phyloP scores from a whole-genome alignment of 1,140 invertebrate genomes.

The Papilio polyxenes region DNA sequence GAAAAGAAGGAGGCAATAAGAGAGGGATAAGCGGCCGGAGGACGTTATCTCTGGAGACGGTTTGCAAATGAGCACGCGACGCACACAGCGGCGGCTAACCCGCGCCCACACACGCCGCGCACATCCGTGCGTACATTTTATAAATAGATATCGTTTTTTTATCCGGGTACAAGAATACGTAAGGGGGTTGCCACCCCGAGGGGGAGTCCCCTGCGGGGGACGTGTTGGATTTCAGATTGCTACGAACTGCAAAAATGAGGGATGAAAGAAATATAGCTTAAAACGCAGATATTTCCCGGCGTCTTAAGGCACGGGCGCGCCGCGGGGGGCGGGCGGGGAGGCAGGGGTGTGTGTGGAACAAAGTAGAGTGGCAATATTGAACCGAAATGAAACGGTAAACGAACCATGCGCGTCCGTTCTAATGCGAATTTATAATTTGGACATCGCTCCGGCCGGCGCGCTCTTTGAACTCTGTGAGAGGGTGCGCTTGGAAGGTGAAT shows the following conservation, averaged over 20 bases:
- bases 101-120: slow-evolving; percentile 65
- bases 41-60: slow-evolving; percentile 78
- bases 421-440: slow-evolving; percentile 81
- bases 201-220: slow-evolving; percentile 70
- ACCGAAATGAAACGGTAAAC: slow-evolving; percentile 80
- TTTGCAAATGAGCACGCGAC: slow-evolving; percentile 78
- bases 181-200: slow-evolving; percentile 68
- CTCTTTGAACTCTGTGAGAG: slow-evolving; percentile 73
- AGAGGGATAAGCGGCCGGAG: slow-evolving; percentile 76
- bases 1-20: slow-evolving; percentile 76
- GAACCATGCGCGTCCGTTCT: slow-evolving; percentile 80
- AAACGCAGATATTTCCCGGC: slow-evolving; percentile 81
- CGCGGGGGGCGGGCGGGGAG: slow-evolving; percentile 52
- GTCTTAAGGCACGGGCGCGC: slow-evolving; percentile 73
- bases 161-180: slow-evolving; percentile 76
- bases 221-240: slow-evolving; percentile 81
- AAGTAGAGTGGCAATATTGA: slow-evolving; percentile 80
- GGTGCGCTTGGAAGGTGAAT: slow-evolving; percentile 67
- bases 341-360: slow-evolving; percentile 78
- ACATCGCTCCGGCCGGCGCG: slow-evolving; percentile 71
- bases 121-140: slow-evolving; percentile 76
- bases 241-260: slow-evolving; percentile 82
- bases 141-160: slow-evolving; percentile 81
- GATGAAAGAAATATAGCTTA: slow-evolving; percentile 83
- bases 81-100: slow-evolving; percentile 65